phyloP scores from a whole-genome alignment of 1,140 invertebrate species.

The Drosophila watanabei region DNA sequence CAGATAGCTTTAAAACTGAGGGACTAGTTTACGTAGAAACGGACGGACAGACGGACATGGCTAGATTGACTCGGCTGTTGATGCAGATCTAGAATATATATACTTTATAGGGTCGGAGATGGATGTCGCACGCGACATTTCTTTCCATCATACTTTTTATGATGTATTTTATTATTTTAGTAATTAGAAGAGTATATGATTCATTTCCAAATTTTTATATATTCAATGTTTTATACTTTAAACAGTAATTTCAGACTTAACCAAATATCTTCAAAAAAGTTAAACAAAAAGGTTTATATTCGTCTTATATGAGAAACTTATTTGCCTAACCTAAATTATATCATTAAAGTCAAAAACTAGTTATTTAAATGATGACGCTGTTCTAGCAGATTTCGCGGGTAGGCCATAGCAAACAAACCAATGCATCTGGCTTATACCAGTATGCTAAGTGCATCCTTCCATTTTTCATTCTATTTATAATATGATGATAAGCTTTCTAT shows the following conservation, averaged over 20 bases:
- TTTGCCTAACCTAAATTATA: not conserved
- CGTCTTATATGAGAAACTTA: not conserved
- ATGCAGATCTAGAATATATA: too few relatives aligned
- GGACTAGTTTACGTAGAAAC: too few relatives aligned
- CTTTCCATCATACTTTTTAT: not conserved
- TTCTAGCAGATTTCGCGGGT: constrained; percentile 1
- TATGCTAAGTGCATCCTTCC: not conserved
- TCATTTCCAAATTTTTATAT: not conserved
- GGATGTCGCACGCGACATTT: not conserved
- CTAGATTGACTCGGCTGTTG: too few relatives aligned
- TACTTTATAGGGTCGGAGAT: too few relatives aligned
- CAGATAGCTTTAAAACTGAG: too few relatives aligned
- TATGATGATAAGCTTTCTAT: not conserved
- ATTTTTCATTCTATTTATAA: constrained; percentile 2
- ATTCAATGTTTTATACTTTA: not conserved
- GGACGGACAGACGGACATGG: too few relatives aligned
- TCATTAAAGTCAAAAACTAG: not conserved
- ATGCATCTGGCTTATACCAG: constrained; percentile 9
- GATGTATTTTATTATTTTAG: not conserved
- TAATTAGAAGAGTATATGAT: not conserved
- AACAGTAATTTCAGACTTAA: not conserved
- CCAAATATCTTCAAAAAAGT: not conserved
- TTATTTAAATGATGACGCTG: not conserved
- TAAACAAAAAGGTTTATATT: not conserved
- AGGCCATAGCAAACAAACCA: constrained; percentile 5